phyloP scores from a whole-genome alignment of 2,888 invertebrate genomes.

The Limenitis camilla region DNA sequence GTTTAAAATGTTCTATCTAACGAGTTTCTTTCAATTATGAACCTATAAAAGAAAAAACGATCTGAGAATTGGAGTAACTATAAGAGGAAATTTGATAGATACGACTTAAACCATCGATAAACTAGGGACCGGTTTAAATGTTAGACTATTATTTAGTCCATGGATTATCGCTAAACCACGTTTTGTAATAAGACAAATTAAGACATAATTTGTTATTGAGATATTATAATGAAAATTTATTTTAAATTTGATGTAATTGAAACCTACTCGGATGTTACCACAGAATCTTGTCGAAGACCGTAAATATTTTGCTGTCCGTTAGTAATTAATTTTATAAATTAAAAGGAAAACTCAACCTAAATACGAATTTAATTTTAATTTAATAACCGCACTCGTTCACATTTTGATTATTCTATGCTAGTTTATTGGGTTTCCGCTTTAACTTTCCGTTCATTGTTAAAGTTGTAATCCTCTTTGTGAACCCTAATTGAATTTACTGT shows the following conservation, averaged over 20 bases:
- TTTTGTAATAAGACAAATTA: too few relatives aligned
- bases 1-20: too few relatives aligned
- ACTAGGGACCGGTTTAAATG: too few relatives aligned
- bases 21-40: too few relatives aligned
- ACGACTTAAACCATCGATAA: too few relatives aligned
- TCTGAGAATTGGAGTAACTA: too few relatives aligned
- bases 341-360: conserved; percentile 26
- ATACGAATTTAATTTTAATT: conserved; percentile 56
- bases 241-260: neutral
- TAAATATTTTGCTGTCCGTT: neutral
- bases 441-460: conserved; percentile 72
- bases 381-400: conserved; percentile 56
- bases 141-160: too few relatives aligned
- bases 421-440: conserved; percentile 60
- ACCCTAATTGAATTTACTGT: conserved; percentile 74
- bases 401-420: conserved; percentile 69
- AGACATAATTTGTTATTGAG: too few relatives aligned
- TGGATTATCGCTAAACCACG: too few relatives aligned
- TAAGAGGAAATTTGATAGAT: too few relatives aligned
- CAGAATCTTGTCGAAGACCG: neutral
- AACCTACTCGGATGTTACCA: neutral
- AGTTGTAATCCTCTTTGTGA: conserved; percentile 75
- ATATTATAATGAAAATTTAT: too few relatives aligned
- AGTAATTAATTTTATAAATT: conserved; percentile 1
- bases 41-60: too few relatives aligned